Evolutionary conservation across 2,888 invertebrate species (phyloP).

Genomic region (Theretra japonica): DNA sequence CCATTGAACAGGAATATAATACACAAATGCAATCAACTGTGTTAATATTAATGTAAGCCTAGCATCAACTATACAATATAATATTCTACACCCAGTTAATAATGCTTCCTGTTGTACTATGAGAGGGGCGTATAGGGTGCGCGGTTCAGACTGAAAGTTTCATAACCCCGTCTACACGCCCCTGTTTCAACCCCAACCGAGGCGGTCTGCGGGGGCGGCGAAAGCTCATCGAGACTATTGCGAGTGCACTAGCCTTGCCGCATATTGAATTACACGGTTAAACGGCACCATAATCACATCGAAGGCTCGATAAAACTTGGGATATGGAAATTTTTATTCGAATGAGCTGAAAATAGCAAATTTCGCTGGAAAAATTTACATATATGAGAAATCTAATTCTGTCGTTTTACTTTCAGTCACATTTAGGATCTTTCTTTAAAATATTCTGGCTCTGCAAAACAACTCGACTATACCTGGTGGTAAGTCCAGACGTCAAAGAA

Average conservation of each 20-base stretch:
- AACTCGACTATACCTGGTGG: no score
- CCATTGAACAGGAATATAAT: no score
- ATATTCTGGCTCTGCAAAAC: no score
- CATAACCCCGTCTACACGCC: constrained; percentile 63
- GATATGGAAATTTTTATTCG: not conserved
- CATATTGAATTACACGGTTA: constrained; percentile 37
- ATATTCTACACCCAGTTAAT: not conserved
- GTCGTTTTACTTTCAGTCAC: no score
- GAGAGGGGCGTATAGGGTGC: not conserved
- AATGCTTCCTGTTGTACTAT: not conserved
- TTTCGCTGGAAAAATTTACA: no score
- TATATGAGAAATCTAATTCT: no score
- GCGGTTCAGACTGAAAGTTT: constrained; percentile 63
- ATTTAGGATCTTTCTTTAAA: no score
- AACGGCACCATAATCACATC: constrained; percentile 20
- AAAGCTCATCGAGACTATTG: constrained; percentile 46
- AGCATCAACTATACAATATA: not conserved
- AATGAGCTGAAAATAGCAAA: no score
- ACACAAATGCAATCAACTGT: no score
- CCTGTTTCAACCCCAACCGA: constrained; percentile 45
- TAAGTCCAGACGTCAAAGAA: no score
- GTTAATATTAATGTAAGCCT: not conserved
- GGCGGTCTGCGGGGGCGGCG: constrained; percentile 48
- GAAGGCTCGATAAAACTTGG: not conserved
- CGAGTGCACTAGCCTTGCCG: constrained; percentile 36